Conservation (phyloP, 2,113 vertebrate species). For the Dipodomys merriami region DNA sequence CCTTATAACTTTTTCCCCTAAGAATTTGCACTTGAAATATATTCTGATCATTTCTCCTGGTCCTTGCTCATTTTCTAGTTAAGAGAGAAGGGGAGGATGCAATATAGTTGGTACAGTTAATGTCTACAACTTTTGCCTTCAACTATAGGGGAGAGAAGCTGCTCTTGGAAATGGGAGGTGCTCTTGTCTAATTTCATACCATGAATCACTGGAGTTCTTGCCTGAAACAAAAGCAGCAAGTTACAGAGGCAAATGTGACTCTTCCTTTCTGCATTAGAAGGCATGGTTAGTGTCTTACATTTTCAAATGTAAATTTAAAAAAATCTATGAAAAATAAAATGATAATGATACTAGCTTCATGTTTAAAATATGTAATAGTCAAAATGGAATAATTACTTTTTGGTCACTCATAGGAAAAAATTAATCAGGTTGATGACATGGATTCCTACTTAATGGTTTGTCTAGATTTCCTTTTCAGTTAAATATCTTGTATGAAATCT, state of each 20-base stretch:
- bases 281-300: constrained; percentile 1
- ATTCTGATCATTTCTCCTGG: not conserved
- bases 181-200: not conserved
- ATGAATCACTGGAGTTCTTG: not conserved
- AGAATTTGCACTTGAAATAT: not conserved
- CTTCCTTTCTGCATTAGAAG: not conserved
- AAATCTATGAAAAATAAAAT: constrained; percentile 28
- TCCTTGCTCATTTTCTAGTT: not conserved
- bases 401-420: not conserved
- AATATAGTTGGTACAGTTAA: not conserved
- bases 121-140: not conserved
- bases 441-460: constrained; percentile 2
- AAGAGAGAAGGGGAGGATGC: not conserved
- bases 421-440: not conserved
- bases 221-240: not conserved
- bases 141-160: not conserved
- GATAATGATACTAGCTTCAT: not conserved
- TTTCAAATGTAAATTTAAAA: not conserved
- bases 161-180: not conserved
- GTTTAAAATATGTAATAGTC: constrained; percentile 22
- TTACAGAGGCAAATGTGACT: not conserved
- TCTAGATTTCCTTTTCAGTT: constrained; percentile 24
- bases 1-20: not conserved
- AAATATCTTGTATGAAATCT: not conserved
- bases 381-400: not conserved